phyloP scores from a whole-genome alignment of 2,797 vertebrate genomes.

The Tachyglossus aculeatus region DNA sequence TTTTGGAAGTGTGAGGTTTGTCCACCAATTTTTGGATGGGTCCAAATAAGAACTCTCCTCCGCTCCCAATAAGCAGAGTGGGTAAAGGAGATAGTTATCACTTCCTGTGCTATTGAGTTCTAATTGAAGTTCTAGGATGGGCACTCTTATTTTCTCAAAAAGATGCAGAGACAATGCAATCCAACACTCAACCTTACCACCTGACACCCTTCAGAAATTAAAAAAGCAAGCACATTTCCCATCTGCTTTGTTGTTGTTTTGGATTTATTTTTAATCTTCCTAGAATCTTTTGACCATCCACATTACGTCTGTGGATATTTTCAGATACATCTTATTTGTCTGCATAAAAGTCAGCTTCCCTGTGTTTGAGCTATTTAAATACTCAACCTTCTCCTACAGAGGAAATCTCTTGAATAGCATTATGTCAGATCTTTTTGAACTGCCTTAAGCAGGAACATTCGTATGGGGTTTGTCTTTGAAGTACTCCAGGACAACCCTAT shows the following conservation, averaged over 20 bases:
- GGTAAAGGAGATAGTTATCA: too few species aligned
- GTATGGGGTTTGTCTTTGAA: background rate
- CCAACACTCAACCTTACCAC: too few species aligned
- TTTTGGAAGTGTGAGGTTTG: too few species aligned
- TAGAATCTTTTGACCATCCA: background rate
- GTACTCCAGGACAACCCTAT: background rate
- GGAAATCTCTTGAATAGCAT: background rate
- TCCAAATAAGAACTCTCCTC: too few species aligned
- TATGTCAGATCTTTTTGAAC: background rate
- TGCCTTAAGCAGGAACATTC: background rate
- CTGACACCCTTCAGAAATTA: too few species aligned
- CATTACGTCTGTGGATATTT: background rate
- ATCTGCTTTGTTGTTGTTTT: background rate
- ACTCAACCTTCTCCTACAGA: background rate
- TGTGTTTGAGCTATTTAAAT: background rate
- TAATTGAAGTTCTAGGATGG: too few species aligned
- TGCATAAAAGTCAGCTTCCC: background rate
- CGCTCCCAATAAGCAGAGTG: too few species aligned
- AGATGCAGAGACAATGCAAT: too few species aligned
- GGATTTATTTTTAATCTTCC: background rate
- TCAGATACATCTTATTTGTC: accelerated
- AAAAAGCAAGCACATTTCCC: background rate
- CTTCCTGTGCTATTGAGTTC: too few species aligned
- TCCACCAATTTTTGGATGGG: too few species aligned
- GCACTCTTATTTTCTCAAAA: too few species aligned